A percentile compares a stretch with the other conserved stretches of the same genome.
Conservation (phyloP, 35 echinoderm and acorn worm genomes). For the Diadema setosum region DNA sequence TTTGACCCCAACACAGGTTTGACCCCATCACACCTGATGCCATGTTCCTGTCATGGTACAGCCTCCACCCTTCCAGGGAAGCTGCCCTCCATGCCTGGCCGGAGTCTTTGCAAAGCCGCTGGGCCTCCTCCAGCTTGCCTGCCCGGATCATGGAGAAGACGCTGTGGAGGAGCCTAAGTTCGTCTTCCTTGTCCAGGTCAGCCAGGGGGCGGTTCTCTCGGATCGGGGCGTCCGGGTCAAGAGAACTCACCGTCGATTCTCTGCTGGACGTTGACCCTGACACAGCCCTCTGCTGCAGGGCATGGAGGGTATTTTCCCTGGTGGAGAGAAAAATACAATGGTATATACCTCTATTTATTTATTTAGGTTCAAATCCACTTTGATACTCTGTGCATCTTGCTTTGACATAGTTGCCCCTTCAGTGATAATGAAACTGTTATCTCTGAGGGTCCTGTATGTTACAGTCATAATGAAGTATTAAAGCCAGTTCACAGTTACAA, state of each 20-base stretch:
- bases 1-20: too few species aligned
- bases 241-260: slow-evolving; percentile 19
- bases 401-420: too few species aligned
- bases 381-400: too few species aligned
- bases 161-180: slow-evolving; percentile 54
- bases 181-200: slow-evolving; percentile 98
- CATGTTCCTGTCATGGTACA: slow-evolving; percentile 90
- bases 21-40: too few species aligned
- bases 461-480: too few species aligned
- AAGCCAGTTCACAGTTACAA: too few species aligned
- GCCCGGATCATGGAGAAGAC: slow-evolving; percentile 77
- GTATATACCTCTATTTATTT: too few species aligned
- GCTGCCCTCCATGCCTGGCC: slow-evolving; percentile 94
- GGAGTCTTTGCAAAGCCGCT: slow-evolving; percentile 86
- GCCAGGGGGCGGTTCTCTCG: slow-evolving; percentile 78
- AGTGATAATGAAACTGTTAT: too few species aligned
- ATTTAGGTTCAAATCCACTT: too few species aligned
- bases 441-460: too few species aligned
- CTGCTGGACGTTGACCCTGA: slow-evolving; percentile 13
- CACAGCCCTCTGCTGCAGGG: slow-evolving; percentile 52
- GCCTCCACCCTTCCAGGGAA: slow-evolving; percentile 92
- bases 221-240: slow-evolving; percentile 94
- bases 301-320: slow-evolving; percentile 96
- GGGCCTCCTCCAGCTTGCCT: slow-evolving; percentile 89
- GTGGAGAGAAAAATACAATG: not conserved